These are phyloP conservation scores for Rhineura floridana DNA, from an alignment of 2,113 vertebrate genomes.

Conservation along the genomic window DNA sequence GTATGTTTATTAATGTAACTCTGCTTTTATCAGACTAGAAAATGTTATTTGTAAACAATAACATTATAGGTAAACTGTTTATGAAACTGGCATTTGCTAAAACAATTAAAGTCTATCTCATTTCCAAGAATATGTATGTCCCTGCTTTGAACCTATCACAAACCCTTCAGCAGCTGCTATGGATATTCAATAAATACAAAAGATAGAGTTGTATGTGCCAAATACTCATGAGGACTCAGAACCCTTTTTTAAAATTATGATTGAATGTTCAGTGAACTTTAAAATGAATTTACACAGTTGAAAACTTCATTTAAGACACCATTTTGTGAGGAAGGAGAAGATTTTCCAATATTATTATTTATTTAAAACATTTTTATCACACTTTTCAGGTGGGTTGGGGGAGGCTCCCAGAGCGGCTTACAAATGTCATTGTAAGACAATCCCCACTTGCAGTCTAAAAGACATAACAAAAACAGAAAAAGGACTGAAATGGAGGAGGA, in stretches of 20 bases:
- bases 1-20: slow-evolving; percentile 41
- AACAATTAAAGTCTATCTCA: slow-evolving; percentile 17
- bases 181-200: neutral
- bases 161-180: neutral
- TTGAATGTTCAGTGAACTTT: neutral
- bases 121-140: slow-evolving; percentile 4
- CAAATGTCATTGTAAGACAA: too few species aligned
- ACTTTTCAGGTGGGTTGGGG: too few species aligned
- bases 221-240: neutral
- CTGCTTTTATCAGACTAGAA: slow-evolving; percentile 41
- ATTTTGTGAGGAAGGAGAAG: neutral
- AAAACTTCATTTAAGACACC: neutral
- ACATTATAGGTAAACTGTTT: slow-evolving; percentile 33
- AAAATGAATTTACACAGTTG: neutral
- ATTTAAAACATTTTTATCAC: neutral
- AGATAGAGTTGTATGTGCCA: accelerated
- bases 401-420: too few species aligned
- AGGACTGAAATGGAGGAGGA: too few species aligned
- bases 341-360: neutral
- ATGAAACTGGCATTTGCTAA: neutral
- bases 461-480: too few species aligned
- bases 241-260: neutral
- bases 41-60: slow-evolving; percentile 21
- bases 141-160: neutral
- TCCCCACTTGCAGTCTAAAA: too few species aligned